phyloP scores from a whole-genome alignment of 2,797 vertebrate genomes.

The Ctenopoma kingsleyae region DNA sequence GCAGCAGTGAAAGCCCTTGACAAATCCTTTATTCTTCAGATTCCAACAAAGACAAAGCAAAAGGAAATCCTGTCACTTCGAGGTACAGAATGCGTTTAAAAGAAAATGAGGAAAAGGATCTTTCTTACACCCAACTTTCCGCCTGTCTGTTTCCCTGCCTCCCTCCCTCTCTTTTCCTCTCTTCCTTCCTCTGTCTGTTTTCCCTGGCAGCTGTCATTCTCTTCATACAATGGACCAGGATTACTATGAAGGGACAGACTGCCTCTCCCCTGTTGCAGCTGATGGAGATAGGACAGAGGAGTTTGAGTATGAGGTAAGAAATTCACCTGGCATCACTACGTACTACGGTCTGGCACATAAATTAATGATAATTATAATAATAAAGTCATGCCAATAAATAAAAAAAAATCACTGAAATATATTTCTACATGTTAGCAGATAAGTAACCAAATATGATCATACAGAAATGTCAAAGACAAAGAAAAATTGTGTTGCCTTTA shows the following conservation, averaged over 20 bases:
- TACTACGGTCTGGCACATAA: background rate
- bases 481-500: background rate
- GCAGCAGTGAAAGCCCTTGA: constrained; percentile 68
- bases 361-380: too few relatives aligned
- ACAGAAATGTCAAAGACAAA: background rate
- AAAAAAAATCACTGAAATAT: too few relatives aligned
- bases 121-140: constrained; percentile 44
- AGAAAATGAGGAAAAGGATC: constrained; percentile 36
- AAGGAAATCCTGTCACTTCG: constrained; percentile 65
- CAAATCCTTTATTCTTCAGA: constrained; percentile 74
- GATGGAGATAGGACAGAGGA: constrained; percentile 94
- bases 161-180: constrained; percentile 10
- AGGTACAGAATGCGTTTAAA: constrained; percentile 49
- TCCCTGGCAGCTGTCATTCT: constrained; percentile 91
- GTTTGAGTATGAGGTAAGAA: constrained; percentile 96
- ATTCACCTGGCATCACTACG: background rate
- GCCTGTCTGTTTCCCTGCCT: constrained; percentile 30
- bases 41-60: constrained; percentile 64
- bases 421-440: background rate
- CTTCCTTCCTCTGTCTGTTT: constrained; percentile 27
- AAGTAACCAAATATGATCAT: background rate
- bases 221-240: constrained; percentile 94
- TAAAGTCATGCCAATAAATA: too few relatives aligned
- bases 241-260: constrained; percentile 93
- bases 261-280: constrained; percentile 90